phyloP scores from a whole-genome alignment of 2,113 vertebrate species.

The Todiramphus chloris region DNA sequence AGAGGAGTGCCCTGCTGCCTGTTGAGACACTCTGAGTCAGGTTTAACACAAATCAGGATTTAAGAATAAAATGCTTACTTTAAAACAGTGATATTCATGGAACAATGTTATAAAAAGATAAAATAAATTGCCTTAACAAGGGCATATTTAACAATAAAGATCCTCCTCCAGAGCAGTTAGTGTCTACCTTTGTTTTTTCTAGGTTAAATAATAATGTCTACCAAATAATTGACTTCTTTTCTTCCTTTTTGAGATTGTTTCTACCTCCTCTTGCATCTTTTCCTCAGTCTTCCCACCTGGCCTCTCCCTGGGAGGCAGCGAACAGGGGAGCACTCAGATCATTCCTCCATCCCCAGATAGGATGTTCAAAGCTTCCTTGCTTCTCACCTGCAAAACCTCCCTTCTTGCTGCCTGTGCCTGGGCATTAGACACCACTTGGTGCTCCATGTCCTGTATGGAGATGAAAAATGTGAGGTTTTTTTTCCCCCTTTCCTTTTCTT shows the following conservation, averaged over 20 bases:
- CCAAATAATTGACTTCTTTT: not conserved
- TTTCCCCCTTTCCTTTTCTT: not conserved
- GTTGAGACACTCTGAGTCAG: not conserved
- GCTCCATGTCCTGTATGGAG: not conserved
- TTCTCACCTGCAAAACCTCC: not conserved
- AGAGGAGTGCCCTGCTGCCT: not conserved
- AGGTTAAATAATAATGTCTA: not conserved
- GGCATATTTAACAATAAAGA: not conserved
- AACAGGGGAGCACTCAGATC: accelerated
- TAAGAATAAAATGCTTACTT: not conserved
- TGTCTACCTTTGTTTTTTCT: not conserved
- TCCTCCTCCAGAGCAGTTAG: not conserved
- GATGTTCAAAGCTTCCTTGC: not conserved
- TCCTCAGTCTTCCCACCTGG: not conserved
- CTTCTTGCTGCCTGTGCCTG: not conserved
- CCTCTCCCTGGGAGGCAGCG: not conserved
- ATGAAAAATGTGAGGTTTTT: not conserved
- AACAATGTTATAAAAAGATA: not conserved
- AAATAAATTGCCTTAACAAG: not conserved
- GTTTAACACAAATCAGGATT: not conserved
- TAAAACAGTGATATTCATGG: not conserved
- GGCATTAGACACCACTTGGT: not conserved
- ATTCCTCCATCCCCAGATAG: not conserved
- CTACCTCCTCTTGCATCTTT: not conserved
- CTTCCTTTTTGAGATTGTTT: not conserved